Conservation (phyloP, 2,797 vertebrate genomes). For the Denticeps clupeoides region DNA sequence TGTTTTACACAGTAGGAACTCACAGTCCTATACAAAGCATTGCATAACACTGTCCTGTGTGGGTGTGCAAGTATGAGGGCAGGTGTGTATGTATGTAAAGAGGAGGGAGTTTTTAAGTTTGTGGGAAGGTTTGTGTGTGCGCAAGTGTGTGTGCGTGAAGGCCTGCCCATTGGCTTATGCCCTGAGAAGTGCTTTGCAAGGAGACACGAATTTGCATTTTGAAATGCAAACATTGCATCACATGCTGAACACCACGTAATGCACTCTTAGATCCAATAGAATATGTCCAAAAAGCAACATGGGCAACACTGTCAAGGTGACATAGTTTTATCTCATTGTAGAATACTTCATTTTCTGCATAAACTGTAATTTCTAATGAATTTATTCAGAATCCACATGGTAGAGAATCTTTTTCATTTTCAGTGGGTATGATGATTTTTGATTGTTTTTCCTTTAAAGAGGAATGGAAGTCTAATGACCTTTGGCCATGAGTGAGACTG, state of each 20-base stretch:
- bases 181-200: background rate
- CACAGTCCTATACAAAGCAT: too few relatives aligned
- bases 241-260: background rate
- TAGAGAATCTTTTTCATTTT: background rate
- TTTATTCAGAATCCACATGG: too few relatives aligned
- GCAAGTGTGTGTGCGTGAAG: too few relatives aligned
- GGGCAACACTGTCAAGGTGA: constrained; percentile 3
- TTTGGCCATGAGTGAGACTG: background rate
- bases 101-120: too few relatives aligned
- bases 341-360: constrained; percentile 1
- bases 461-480: background rate
- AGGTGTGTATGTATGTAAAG: too few relatives aligned
- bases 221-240: constrained; percentile 2
- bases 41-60: too few relatives aligned
- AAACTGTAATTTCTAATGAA: too few relatives aligned
- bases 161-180: too few relatives aligned
- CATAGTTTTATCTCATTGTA: constrained; percentile 3
- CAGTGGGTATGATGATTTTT: background rate
- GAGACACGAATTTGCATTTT: background rate
- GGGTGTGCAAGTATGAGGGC: too few relatives aligned
- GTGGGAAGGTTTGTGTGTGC: too few relatives aligned
- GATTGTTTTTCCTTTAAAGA: too few relatives aligned
- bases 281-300: constrained; percentile 1
- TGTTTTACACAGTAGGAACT: too few relatives aligned
- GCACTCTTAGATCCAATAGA: constrained; percentile 1